phyloP scores from a whole-genome alignment of 1,140 invertebrate genomes.

The Meteorus sp. region DNA sequence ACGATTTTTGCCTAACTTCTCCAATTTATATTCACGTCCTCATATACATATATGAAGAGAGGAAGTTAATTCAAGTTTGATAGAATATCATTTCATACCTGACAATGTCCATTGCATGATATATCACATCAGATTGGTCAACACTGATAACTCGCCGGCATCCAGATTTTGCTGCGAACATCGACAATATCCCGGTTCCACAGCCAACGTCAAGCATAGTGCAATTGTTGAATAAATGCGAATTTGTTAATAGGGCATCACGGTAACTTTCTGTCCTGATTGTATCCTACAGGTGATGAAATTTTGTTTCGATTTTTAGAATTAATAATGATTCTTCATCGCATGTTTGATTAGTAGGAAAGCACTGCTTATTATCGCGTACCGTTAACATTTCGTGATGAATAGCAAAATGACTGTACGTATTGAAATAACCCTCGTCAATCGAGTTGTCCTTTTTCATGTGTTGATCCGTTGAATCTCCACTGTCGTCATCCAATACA shows the following conservation, averaged over 20 bases:
- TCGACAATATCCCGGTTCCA: slow-evolving; percentile 94
- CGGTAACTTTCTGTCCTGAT: slow-evolving; percentile 91
- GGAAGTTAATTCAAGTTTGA: no score
- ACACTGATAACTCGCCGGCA: slow-evolving; percentile 91
- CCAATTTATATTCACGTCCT: no score
- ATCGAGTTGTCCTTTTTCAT: slow-evolving; percentile 55
- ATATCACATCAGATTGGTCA: slow-evolving; percentile 88
- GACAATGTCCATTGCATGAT: slow-evolving; percentile 82
- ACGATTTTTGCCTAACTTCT: slow-evolving; percentile 11
- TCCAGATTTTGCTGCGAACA: slow-evolving; percentile 94
- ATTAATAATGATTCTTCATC: slow-evolving; percentile 1
- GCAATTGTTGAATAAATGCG: slow-evolving; percentile 70
- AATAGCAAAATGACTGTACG: slow-evolving; percentile 97
- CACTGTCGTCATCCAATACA: slow-evolving; percentile 57
- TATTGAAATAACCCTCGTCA: slow-evolving; percentile 84
- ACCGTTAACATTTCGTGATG: slow-evolving; percentile 93
- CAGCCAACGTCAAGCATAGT: slow-evolving; percentile 94
- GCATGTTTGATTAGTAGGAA: background rate
- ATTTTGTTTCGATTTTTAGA: slow-evolving; percentile 3
- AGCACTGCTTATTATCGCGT: slow-evolving; percentile 46
- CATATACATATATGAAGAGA: no score
- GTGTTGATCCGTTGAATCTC: slow-evolving; percentile 50
- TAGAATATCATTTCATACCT: slow-evolving; percentile 63
- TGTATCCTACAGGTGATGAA: slow-evolving; percentile 69
- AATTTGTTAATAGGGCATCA: slow-evolving; percentile 89